A percentile compares a stretch with the other conserved stretches of the same genome.
These are phyloP conservation scores for Pammene fasciana DNA, from an alignment of 2,888 invertebrate genomes.

Conservation along the genomic window DNA sequence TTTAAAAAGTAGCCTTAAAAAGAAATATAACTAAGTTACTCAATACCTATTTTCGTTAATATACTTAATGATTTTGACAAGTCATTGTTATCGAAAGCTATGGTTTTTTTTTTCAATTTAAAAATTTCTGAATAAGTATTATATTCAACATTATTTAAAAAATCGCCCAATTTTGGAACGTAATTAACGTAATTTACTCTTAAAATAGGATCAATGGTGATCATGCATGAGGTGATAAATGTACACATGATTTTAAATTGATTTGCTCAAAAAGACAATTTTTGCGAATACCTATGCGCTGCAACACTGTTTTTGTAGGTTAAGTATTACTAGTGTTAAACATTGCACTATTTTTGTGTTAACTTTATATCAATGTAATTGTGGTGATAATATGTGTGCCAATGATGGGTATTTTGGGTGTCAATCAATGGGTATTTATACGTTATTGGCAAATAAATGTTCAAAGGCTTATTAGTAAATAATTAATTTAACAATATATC, in stretches of 20 bases:
- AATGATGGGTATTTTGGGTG: not conserved
- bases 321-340: not conserved
- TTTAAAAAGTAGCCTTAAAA: too few relatives aligned
- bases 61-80: too few relatives aligned
- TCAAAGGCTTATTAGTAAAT: too few relatives aligned
- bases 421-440: slow-evolving; percentile 1
- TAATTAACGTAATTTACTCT: too few relatives aligned
- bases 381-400: not conserved
- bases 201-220: not conserved
- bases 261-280: slow-evolving; percentile 20
- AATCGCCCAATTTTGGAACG: too few relatives aligned
- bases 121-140: too few relatives aligned
- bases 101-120: too few relatives aligned
- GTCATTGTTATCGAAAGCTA: too few relatives aligned
- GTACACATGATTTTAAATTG: not conserved
- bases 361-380: not conserved
- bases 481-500: too few relatives aligned
- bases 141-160: too few relatives aligned
- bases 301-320: not conserved
- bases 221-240: slow-evolving; percentile 2
- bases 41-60: too few relatives aligned
- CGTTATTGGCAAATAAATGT: not conserved
- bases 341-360: not conserved
- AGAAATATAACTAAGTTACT: too few relatives aligned
- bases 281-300: not conserved